Percentiles rank a stretch among this genome's conserved stretches.
These are phyloP conservation scores for Cremastinae sp. DNA, from an alignment of 2,888 invertebrate genomes.

Conservation along the genomic window DNA sequence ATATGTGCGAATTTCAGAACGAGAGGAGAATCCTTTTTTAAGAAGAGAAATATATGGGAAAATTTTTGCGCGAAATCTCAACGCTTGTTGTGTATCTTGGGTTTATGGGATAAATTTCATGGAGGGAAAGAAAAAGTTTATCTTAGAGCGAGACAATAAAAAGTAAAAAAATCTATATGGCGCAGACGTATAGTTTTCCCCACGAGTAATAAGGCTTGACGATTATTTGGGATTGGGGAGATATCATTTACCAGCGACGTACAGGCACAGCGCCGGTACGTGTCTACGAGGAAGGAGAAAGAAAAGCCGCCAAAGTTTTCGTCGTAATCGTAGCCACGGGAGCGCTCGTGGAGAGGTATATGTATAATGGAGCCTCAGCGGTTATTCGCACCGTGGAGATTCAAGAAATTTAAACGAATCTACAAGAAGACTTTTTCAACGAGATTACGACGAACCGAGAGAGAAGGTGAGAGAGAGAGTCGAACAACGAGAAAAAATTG, in stretches of 20 bases:
- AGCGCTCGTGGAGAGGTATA: conserved; percentile 51
- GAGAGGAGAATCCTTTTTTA: neutral
- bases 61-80: too few relatives aligned
- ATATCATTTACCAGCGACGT: conserved; percentile 51
- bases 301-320: conserved; percentile 46
- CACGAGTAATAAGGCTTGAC: conserved; percentile 57
- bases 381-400: conserved; percentile 18
- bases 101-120: too few relatives aligned
- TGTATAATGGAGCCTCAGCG: conserved; percentile 30
- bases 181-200: conserved; percentile 44
- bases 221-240: conserved; percentile 62
- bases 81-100: too few relatives aligned
- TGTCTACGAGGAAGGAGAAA: conserved; percentile 24
- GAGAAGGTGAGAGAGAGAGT: neutral
- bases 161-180: conserved; percentile 40
- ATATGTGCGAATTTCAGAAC: neutral
- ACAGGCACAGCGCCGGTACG: conserved; percentile 27
- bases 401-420: conserved; percentile 49
- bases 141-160: neutral
- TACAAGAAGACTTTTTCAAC: conserved; percentile 27
- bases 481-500: neutral
- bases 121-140: neutral
- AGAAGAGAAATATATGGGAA: too few relatives aligned
- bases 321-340: conserved; percentile 58
- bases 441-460: conserved; percentile 16